Percentiles rank a stretch among this genome's conserved stretches.
These are phyloP conservation scores for Planococcus citri DNA, from an alignment of 1,140 invertebrate genomes.

Conservation along the genomic window DNA sequence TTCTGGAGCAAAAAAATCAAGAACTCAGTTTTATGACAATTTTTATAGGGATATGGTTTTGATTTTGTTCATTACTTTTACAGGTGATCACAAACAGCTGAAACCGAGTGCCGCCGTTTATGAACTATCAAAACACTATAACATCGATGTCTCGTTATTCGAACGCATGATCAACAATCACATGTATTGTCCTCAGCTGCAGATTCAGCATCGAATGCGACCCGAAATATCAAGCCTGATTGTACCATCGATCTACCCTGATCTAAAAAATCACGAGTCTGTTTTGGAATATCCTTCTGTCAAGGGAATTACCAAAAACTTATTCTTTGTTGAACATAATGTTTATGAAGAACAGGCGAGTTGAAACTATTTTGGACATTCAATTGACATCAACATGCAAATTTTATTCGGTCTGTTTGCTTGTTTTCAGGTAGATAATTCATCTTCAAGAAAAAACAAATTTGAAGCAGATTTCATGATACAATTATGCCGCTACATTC, in stretches of 20 bases:
- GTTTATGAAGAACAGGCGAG: constrained; percentile 37
- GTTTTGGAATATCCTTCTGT: constrained; percentile 42
- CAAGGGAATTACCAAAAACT: constrained; percentile 38
- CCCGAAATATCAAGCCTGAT: constrained; percentile 49
- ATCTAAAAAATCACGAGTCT: too few species aligned
- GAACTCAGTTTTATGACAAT: too few species aligned
- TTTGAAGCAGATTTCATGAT: too few species aligned
- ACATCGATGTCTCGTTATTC: constrained; percentile 57
- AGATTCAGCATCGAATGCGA: constrained; percentile 52
- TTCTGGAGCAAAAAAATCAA: too few species aligned
- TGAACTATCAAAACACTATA: constrained; percentile 34
- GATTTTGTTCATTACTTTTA: background rate
- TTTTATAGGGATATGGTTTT: too few species aligned
- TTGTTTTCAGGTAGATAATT: too few species aligned
- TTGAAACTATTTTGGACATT: too few species aligned
- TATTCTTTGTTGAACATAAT: constrained; percentile 50
- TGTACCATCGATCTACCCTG: constrained; percentile 40
- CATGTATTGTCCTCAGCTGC: constrained; percentile 39
- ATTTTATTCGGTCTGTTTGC: too few species aligned
- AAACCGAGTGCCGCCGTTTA: too few species aligned
- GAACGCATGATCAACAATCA: constrained; percentile 52
- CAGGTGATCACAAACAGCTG: constrained; percentile 21
- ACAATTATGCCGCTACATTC: too few species aligned
- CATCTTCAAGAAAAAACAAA: too few species aligned
- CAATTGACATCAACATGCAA: too few species aligned